phyloP scores from a whole-genome alignment of 2,888 invertebrate species.

The Endotricha flammealis region DNA sequence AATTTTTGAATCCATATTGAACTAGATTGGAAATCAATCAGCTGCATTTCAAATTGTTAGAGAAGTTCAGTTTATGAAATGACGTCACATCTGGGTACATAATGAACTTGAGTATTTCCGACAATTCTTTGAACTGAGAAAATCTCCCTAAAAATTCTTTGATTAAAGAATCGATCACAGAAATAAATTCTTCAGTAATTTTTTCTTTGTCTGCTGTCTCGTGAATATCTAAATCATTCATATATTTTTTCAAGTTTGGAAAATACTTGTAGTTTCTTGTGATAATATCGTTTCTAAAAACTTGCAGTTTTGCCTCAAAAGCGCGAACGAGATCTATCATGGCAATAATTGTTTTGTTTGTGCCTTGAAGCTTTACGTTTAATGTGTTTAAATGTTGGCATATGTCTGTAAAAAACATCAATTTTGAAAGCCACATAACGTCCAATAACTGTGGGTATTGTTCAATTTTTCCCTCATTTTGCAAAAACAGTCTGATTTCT shows the following conservation, averaged over 20 bases:
- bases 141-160: constrained; percentile 21
- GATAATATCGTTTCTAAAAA: constrained; percentile 20
- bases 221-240: constrained; percentile 12
- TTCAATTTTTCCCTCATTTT: constrained; percentile 13
- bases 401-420: constrained; percentile 28
- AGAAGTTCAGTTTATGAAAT: constrained; percentile 15
- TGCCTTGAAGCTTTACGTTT: constrained; percentile 24
- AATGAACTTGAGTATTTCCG: constrained; percentile 19
- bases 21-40: constrained; percentile 23
- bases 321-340: constrained; percentile 26
- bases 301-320: constrained; percentile 26
- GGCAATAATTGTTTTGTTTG: constrained; percentile 25
- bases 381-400: constrained; percentile 23
- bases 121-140: constrained; percentile 21
- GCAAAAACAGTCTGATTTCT: constrained; percentile 24
- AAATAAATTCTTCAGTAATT: constrained; percentile 20
- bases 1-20: constrained; percentile 22
- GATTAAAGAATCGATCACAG: constrained; percentile 20
- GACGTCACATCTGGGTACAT: constrained; percentile 17
- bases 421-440: constrained; percentile 26
- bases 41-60: constrained; percentile 23
- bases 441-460: constrained; percentile 20
- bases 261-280: constrained; percentile 20
- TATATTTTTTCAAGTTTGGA: constrained; percentile 16
- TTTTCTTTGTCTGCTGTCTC: constrained; percentile 11